These are phyloP conservation scores for Tetheella fluctuosa DNA, from an alignment of 2,888 invertebrate genomes.

Conservation along the genomic window DNA sequence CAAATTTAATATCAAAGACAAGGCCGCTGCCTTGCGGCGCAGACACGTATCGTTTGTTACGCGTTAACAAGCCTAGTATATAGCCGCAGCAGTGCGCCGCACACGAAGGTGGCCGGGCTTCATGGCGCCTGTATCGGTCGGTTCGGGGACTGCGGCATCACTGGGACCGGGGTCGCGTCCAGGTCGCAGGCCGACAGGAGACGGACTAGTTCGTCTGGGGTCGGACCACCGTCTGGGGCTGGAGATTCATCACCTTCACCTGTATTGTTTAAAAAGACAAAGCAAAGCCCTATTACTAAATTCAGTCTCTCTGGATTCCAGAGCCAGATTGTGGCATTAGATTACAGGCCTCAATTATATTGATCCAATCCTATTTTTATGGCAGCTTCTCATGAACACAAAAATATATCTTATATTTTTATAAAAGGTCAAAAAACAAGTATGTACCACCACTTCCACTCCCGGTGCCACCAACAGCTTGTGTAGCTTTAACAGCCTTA, in stretches of 20 bases:
- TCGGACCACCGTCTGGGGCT: slow-evolving; percentile 92
- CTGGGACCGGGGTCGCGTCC: slow-evolving; percentile 88
- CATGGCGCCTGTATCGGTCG: slow-evolving; percentile 67
- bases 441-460: slow-evolving; percentile 26
- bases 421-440: not conserved
- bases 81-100: slow-evolving; percentile 44
- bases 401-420: no score
- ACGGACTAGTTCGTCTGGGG: slow-evolving; percentile 94
- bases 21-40: no score
- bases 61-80: slow-evolving; percentile 38
- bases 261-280: slow-evolving; percentile 24
- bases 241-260: slow-evolving; percentile 78
- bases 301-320: no score
- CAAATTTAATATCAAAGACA: no score
- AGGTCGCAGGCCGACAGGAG: slow-evolving; percentile 97
- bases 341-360: no score
- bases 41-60: slow-evolving; percentile 10
- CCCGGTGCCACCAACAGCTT: slow-evolving; percentile 34
- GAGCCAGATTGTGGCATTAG: no score
- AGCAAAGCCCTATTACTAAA: no score
- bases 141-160: slow-evolving; percentile 79
- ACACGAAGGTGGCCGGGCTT: slow-evolving; percentile 43
- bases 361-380: no score
- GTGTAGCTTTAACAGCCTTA: slow-evolving; percentile 77
- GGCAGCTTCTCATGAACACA: no score